These are phyloP conservation scores for Hemiprocne comata DNA, from an alignment of 2,113 vertebrate genomes.

Conservation along the genomic window DNA sequence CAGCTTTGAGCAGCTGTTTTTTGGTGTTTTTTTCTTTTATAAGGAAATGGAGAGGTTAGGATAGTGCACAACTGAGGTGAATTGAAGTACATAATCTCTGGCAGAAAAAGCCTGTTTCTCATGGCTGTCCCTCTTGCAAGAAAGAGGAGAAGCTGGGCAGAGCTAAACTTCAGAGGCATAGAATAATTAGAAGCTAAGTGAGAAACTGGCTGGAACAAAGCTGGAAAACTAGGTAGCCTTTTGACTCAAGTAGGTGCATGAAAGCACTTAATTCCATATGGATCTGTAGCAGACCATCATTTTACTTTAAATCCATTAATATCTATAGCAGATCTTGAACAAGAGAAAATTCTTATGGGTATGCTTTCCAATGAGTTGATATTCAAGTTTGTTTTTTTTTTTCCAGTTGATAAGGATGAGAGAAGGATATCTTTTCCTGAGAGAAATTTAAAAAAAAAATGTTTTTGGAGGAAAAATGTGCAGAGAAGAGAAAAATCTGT, in stretches of 20 bases:
- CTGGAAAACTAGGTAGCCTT: neutral
- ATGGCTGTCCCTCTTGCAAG: neutral
- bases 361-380: neutral
- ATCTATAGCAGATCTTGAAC: neutral
- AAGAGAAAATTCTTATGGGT: neutral
- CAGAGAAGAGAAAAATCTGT: neutral
- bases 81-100: slow-evolving; percentile 28
- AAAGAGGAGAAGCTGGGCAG: neutral
- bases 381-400: too few species aligned
- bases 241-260: neutral
- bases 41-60: slow-evolving; percentile 42
- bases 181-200: neutral
- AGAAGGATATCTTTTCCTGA: neutral
- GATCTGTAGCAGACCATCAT: neutral
- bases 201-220: neutral
- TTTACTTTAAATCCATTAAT: neutral
- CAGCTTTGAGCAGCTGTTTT: neutral
- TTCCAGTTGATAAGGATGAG: neutral
- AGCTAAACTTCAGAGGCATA: neutral
- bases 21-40: neutral
- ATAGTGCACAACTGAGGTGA: slow-evolving; percentile 16
- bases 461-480: neutral
- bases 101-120: neutral
- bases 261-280: neutral
- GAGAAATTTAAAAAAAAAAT: neutral